A percentile compares a stretch with the other conserved stretches of the same genome.
These are phyloP conservation scores for Crypturellus undulatus DNA, from an alignment of 2,113 vertebrate species.

Conservation along the genomic window DNA sequence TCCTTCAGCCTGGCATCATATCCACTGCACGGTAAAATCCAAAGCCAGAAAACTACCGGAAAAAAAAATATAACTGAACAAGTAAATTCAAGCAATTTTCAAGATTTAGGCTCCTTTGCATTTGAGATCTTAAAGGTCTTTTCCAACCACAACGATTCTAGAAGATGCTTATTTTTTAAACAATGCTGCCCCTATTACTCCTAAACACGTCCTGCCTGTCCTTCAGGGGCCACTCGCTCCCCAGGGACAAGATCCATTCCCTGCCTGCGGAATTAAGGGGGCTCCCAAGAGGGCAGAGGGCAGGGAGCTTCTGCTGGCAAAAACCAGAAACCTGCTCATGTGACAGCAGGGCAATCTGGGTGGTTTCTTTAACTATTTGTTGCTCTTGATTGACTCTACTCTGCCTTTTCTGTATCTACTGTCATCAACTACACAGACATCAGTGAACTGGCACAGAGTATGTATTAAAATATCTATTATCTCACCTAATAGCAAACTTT, in stretches of 20 bases:
- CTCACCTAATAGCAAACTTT: neutral
- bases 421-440: neutral
- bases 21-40: neutral
- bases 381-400: neutral
- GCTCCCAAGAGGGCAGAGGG: neutral
- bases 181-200: neutral
- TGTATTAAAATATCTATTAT: neutral
- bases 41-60: neutral
- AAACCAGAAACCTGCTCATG: neutral
- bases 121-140: neutral
- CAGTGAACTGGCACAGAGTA: neutral
- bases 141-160: no score
- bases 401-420: neutral
- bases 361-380: neutral
- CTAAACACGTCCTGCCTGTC: neutral
- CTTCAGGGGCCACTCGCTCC: neutral
- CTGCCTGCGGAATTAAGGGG: neutral
- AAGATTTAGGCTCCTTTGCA: neutral
- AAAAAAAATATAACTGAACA: neutral
- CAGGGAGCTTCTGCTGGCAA: neutral
- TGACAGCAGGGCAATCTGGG: neutral
- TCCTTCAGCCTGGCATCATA: neutral
- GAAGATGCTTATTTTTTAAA: no score
- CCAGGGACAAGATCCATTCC: no score
- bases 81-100: neutral